phyloP scores from a whole-genome alignment of 2,113 vertebrate species.

The Irena cyanogastra region DNA sequence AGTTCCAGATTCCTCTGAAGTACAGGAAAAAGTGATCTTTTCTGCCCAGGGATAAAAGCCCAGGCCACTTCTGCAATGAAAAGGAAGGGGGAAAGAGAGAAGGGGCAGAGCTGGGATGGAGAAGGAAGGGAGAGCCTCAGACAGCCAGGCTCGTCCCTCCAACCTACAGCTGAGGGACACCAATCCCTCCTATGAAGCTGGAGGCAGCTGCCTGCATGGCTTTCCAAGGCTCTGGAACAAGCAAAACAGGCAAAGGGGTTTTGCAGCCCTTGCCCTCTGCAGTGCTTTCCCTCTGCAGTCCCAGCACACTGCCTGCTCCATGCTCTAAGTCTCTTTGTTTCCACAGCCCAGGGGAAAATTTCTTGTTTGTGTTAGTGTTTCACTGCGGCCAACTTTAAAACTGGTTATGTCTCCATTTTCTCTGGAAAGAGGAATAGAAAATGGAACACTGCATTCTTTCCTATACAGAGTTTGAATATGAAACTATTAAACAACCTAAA shows the following conservation, averaged over 20 bases:
- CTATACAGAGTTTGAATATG: neutral
- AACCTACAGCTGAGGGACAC: neutral
- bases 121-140: neutral
- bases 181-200: neutral
- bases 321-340: neutral
- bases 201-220: neutral
- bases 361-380: accelerated
- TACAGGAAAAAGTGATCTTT: neutral
- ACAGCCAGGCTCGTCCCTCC: neutral
- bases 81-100: neutral
- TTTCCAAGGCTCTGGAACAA: neutral
- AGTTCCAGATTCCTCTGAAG: neutral
- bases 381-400: neutral
- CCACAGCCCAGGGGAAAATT: neutral
- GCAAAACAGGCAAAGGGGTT: neutral
- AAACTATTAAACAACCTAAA: neutral
- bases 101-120: neutral
- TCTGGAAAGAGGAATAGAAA: neutral
- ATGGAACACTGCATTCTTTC: neutral
- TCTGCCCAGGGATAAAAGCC: neutral
- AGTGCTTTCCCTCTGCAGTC: neutral
- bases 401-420: neutral
- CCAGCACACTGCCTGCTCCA: neutral
- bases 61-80: neutral
- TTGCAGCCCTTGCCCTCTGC: neutral